phyloP scores from a whole-genome alignment of 2,797 vertebrate genomes.

The Aeoliscus strigatus region DNA sequence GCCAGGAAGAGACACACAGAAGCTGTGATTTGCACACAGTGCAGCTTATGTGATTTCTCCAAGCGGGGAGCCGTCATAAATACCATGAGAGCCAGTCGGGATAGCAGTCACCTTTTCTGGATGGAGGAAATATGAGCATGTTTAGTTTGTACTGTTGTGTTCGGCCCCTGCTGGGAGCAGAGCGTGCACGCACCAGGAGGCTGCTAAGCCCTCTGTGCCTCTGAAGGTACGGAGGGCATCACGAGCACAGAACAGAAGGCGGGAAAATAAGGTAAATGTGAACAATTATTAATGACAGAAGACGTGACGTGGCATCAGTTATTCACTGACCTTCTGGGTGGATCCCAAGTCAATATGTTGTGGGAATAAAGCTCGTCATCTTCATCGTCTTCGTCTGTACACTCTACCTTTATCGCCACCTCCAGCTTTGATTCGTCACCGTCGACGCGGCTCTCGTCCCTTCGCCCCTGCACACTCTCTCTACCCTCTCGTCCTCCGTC shows the following conservation, averaged over 20 bases:
- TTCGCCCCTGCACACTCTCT: slow-evolving; percentile 7
- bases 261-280: slow-evolving; percentile 10
- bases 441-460: slow-evolving; percentile 11
- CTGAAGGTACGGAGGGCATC: slow-evolving; percentile 17
- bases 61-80: slow-evolving; percentile 32
- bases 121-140: slow-evolving; percentile 25
- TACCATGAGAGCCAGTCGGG: slow-evolving; percentile 40
- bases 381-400: slow-evolving; percentile 22
- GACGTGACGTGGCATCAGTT: slow-evolving; percentile 11
- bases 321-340: slow-evolving; percentile 59
- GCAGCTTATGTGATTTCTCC: slow-evolving; percentile 47
- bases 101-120: slow-evolving; percentile 17
- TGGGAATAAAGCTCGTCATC: slow-evolving; percentile 32
- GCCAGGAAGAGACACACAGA: slow-evolving; percentile 37
- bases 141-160: slow-evolving; percentile 25
- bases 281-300: slow-evolving; percentile 17
- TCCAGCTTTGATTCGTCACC: slow-evolving; percentile 23
- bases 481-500: slow-evolving; percentile 14
- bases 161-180: slow-evolving; percentile 37
- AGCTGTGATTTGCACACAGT: slow-evolving; percentile 27
- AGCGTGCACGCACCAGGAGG: slow-evolving; percentile 32
- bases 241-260: not conserved
- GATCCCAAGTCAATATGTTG: slow-evolving; percentile 45
- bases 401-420: slow-evolving; percentile 35
- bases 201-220: slow-evolving; percentile 16